phyloP scores from a whole-genome alignment of 2,113 vertebrate genomes.

The Passer domesticus region DNA sequence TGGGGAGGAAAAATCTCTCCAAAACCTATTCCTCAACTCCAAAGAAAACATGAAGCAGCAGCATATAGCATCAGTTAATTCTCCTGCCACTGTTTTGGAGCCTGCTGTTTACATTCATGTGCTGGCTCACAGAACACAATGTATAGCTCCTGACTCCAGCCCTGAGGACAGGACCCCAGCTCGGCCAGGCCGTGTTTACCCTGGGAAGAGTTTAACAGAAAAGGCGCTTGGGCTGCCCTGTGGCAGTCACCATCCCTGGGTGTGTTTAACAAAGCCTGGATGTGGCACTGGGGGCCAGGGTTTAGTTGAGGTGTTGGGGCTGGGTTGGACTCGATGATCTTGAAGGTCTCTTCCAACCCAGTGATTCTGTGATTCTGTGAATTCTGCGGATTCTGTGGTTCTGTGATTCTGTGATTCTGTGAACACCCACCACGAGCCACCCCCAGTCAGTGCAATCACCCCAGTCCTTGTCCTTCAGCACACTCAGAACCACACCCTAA shows the following conservation, averaged over 20 bases:
- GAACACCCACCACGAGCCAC: background rate
- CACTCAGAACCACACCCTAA: background rate
- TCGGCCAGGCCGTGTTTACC: accelerated
- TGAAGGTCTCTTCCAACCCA: too few relatives aligned
- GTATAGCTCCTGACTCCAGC: conserved; percentile 48
- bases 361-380: too few relatives aligned
- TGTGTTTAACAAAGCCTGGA: too few relatives aligned
- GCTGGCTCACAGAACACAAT: conserved; percentile 43
- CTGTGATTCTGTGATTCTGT: too few relatives aligned
- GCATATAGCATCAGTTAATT: conserved; percentile 65
- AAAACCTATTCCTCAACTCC: conserved; percentile 65
- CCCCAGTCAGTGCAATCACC: background rate
- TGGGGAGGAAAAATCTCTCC: conserved; percentile 57
- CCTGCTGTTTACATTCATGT: conserved; percentile 60
- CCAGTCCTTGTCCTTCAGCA: background rate
- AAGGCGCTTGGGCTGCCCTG: background rate
- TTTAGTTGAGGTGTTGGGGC: too few relatives aligned
- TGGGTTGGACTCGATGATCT: too few relatives aligned
- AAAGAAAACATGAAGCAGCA: conserved; percentile 64
- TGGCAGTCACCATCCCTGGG: too few relatives aligned
- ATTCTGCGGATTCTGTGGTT: too few relatives aligned
- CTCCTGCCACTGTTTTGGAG: conserved; percentile 69
- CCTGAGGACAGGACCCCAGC: background rate
- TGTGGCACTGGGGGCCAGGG: too few relatives aligned
- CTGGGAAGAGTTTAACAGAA: accelerated